phyloP scores from a whole-genome alignment of 1,140 invertebrate genomes.

The Nephotettix cincticeps region DNA sequence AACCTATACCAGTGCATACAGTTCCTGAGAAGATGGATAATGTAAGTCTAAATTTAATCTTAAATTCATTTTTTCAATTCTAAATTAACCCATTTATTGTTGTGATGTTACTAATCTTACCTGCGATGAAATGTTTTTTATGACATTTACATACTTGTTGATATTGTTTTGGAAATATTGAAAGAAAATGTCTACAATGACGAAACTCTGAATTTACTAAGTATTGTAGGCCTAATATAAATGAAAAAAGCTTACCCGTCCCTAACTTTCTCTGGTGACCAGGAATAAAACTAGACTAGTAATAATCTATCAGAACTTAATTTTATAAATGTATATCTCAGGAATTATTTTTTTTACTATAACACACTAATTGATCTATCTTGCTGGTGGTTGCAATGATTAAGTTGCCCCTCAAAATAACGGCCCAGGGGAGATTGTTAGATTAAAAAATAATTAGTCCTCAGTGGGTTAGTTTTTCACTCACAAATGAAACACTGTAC shows the following conservation, averaged over 20 bases:
- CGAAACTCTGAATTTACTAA: background rate
- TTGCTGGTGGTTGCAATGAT: too few species aligned
- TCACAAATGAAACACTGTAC: too few species aligned
- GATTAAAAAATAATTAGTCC: too few species aligned
- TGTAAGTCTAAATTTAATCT: conserved; percentile 45
- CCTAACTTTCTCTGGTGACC: too few species aligned
- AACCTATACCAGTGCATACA: conserved; percentile 87
- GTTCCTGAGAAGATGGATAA: conserved; percentile 62
- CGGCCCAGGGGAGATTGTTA: too few species aligned
- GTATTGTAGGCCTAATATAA: background rate
- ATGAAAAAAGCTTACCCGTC: background rate
- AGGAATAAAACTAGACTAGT: background rate
- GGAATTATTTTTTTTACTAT: too few species aligned
- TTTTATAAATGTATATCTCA: too few species aligned
- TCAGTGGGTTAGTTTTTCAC: too few species aligned
- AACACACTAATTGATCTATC: too few species aligned
- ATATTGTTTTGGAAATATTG: background rate
- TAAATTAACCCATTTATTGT: background rate
- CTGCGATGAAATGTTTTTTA: background rate
- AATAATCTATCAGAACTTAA: too few species aligned
- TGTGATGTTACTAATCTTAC: background rate
- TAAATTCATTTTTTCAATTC: background rate
- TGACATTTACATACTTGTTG: background rate
- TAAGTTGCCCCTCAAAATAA: too few species aligned
- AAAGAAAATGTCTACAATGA: background rate